Evolutionary conservation across 2,113 vertebrate species (phyloP).

Genomic region (Brachypodius melanocephalos): DNA sequence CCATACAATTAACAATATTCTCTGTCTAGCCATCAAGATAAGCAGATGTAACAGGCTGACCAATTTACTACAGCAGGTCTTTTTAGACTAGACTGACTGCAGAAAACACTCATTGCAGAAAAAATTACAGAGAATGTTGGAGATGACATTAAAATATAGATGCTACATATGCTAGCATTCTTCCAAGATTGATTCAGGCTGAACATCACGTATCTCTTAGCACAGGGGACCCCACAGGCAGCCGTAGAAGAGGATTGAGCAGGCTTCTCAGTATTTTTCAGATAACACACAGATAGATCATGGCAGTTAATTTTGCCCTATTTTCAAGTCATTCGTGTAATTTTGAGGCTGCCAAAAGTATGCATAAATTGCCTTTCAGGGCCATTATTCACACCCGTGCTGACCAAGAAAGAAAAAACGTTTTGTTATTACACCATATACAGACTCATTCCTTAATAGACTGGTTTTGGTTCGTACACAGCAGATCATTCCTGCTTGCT

Average conservation of each 20-base stretch:
- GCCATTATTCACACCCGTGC: slow-evolving; percentile 7
- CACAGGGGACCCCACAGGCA: slow-evolving; percentile 46
- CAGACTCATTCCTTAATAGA: neutral
- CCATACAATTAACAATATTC: slow-evolving; percentile 48
- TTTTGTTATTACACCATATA: neutral
- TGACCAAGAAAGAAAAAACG: slow-evolving; percentile 39
- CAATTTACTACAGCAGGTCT: slow-evolving; percentile 66
- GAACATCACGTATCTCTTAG: slow-evolving; percentile 32
- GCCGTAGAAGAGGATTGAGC: slow-evolving; percentile 58
- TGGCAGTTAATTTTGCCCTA: slow-evolving; percentile 61
- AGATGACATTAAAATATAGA: slow-evolving; percentile 72
- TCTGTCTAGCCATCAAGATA: slow-evolving; percentile 56
- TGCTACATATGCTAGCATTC: slow-evolving; percentile 59
- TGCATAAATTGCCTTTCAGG: slow-evolving; percentile 22
- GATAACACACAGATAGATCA: slow-evolving; percentile 34
- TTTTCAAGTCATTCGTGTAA: slow-evolving; percentile 21
- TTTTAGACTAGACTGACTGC: slow-evolving; percentile 69
- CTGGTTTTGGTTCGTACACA: neutral
- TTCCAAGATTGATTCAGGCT: slow-evolving; percentile 52
- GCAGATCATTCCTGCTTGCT: neutral
- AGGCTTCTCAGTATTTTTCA: slow-evolving; percentile 63
- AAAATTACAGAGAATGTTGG: slow-evolving; percentile 47
- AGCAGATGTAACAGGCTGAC: slow-evolving; percentile 60
- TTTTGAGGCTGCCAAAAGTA: slow-evolving; percentile 39
- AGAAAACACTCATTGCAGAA: slow-evolving; percentile 60